A percentile compares a stretch with the other conserved stretches of the same genome.
phyloP scores from a whole-genome alignment of 2,113 vertebrate species.

The Laterallus jamaicensis region DNA sequence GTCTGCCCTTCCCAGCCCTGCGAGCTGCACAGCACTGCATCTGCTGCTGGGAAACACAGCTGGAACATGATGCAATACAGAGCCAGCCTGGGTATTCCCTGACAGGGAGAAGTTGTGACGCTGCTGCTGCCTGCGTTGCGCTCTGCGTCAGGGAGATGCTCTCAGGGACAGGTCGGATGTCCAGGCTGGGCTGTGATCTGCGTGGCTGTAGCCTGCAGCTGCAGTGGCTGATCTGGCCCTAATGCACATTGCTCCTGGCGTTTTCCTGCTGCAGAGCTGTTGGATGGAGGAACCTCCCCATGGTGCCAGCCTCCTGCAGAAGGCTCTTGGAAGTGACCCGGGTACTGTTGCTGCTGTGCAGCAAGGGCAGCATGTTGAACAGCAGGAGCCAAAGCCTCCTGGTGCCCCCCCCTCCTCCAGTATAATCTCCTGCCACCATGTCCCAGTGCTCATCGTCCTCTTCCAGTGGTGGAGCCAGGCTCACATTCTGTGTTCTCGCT shows the following conservation, averaged over 20 bases:
- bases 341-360: not conserved
- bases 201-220: accelerated
- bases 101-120: accelerated
- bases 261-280: not conserved
- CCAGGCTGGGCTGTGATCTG: not conserved
- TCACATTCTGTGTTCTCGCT: not conserved
- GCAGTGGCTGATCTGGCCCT: not conserved
- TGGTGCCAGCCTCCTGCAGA: not conserved
- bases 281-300: not conserved
- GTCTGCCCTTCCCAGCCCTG: not conserved
- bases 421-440: not conserved
- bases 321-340: not conserved
- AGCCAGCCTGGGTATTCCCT: not conserved
- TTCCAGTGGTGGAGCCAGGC: not conserved
- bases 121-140: not conserved
- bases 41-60: accelerated
- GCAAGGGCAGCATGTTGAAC: not conserved
- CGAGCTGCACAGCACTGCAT: accelerated
- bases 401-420: not conserved
- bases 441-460: accelerated
- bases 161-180: accelerated
- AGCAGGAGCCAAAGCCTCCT: not conserved
- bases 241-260: accelerated
- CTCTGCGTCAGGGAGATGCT: not conserved
- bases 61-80: not conserved